Conservation (phyloP, 2,888 invertebrate species). For the Girardia tigrina region DNA sequence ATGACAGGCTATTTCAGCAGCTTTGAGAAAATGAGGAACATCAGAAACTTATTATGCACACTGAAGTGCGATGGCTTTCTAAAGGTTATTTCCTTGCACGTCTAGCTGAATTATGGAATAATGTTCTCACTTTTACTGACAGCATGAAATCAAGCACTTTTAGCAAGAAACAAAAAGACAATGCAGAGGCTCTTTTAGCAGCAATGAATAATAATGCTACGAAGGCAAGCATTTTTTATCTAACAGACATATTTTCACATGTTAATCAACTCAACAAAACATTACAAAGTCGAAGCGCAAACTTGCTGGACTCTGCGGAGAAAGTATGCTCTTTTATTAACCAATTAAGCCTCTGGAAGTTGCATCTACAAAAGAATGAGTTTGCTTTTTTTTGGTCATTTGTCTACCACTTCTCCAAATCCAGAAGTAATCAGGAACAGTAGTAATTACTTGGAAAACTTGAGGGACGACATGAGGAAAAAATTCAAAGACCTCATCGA, state of each 20-base stretch:
- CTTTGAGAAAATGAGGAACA: slow-evolving; percentile 10
- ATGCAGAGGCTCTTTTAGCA: background rate
- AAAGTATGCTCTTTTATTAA: background rate
- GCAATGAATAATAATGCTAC: background rate
- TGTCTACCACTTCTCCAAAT: background rate
- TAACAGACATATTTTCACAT: background rate
- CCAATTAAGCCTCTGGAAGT: background rate
- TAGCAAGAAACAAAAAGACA: slow-evolving; percentile 16
- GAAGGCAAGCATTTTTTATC: background rate
- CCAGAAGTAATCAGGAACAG: background rate
- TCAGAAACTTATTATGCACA: background rate
- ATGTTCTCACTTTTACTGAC: background rate
- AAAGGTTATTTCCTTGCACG: background rate
- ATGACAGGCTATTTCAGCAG: slow-evolving; percentile 10
- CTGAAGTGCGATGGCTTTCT: background rate
- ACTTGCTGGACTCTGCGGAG: background rate
- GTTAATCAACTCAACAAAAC: background rate
- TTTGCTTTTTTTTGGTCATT: background rate
- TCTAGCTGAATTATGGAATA: slow-evolving; percentile 23
- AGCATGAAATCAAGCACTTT: background rate
- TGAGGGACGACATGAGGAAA: background rate
- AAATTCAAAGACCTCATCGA: no score
- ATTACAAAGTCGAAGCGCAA: background rate
- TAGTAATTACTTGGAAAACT: background rate
- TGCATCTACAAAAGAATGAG: slow-evolving; percentile 17